Conservation (phyloP, 2,888 invertebrate genomes). For the Machimus atricapillus region DNA sequence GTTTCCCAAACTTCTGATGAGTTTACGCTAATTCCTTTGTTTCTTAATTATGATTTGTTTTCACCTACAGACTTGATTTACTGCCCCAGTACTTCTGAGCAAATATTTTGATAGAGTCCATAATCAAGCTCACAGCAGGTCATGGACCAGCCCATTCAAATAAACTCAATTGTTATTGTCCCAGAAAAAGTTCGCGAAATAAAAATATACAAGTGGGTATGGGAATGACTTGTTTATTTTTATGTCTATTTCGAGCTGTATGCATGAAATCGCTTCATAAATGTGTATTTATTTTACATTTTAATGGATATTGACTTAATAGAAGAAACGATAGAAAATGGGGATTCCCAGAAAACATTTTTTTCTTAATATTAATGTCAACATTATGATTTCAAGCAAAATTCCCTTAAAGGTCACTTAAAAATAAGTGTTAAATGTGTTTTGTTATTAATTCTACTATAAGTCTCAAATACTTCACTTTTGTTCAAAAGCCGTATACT, state of each 20-base stretch:
- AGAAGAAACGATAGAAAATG: no score
- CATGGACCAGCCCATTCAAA: not conserved
- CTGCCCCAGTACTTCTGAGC: not conserved
- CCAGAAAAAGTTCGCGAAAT: not conserved
- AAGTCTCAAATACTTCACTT: no score
- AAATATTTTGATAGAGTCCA: not conserved
- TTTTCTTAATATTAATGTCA: no score
- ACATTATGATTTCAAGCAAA: no score
- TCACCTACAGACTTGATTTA: not conserved
- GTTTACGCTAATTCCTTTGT: not conserved
- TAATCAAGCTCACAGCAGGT: not conserved
- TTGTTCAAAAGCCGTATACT: no score
- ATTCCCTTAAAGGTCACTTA: no score
- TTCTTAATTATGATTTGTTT: not conserved
- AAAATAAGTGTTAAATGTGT: no score
- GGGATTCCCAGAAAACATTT: no score
- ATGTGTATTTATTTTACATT: no score
- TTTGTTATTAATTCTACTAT: no score
- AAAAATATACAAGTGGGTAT: not conserved
- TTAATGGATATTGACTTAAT: no score
- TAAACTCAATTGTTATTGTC: not conserved
- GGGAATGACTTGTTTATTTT: not conserved
- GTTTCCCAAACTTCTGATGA: not conserved
- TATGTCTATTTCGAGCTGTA: not conserved
- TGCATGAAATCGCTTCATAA: not conserved